Evolutionary conservation across 2,113 vertebrate species (phyloP), one percentile per base, ranked within the genome.

Genomic region (Sarotherodon lohbergeri): DNA sequence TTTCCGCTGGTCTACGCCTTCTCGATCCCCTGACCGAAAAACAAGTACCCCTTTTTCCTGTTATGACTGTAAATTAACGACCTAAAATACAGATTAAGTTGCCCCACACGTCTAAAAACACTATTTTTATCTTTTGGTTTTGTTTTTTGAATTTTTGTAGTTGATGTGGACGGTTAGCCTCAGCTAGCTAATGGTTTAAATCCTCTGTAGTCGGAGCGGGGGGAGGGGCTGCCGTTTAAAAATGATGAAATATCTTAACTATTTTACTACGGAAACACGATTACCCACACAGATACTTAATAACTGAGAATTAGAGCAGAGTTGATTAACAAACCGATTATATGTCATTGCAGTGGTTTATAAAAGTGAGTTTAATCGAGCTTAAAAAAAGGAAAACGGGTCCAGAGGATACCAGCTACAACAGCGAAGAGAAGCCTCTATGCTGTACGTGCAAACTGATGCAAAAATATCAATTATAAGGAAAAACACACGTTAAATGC

Each of bases 1-100:
- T 96, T 95, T 92, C 96, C 71, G 39, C 36, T 13, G 86, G 92
- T 93, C 54, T 85, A 95, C 94, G 93, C 95, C 95, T 94, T 90
- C 91, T 73, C 81, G 22, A 11, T 39, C 34, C 16, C 12, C 85
- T 39, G 36, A 82, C 56, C 57, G 55, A 88, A 84, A 91, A 92
- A 95, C 88, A 89, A 82, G 22, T 17, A 12, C 34, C 7, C 3
- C 66, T 7, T 61, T 19, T 12, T 12, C 5, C 6, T 34, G 5
- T 32, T 57, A 11, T 46, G 10, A 5, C 16, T 12, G 27, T 61
- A 29, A 56, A 83, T 80, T n/a, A 73, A 73, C 86, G 6, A 78
- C 13, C 12, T 1, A 48, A 90, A 81, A 50, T 5, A 73, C 10
- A 71, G 34, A 27, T 78, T 4, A 68, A 61, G 41, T 52, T 1